These are phyloP conservation scores for Schizopygopsis malacanthus DNA, from an alignment of 2,797 vertebrate genomes.

Conservation along the genomic window DNA sequence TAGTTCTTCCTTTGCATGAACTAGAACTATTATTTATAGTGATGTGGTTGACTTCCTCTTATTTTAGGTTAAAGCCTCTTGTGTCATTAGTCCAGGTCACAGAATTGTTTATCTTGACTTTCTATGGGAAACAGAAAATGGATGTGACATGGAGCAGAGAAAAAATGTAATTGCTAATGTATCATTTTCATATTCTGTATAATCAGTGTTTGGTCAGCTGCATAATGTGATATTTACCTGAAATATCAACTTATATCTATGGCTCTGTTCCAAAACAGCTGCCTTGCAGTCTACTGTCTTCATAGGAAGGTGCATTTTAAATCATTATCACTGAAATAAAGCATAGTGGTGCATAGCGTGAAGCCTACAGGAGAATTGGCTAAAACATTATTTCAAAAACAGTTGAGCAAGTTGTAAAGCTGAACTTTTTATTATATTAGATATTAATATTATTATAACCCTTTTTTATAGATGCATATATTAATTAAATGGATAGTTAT, in stretches of 20 bases:
- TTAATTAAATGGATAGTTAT: background rate
- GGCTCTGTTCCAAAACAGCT: background rate
- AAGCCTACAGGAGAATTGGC: background rate
- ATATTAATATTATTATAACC: background rate
- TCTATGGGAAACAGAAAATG: background rate
- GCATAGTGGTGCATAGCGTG: background rate
- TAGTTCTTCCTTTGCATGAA: background rate
- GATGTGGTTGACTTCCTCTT: background rate
- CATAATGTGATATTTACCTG: background rate
- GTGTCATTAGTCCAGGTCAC: conserved; percentile 8
- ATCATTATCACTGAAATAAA: background rate
- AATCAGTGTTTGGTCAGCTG: background rate
- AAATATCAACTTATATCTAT: background rate
- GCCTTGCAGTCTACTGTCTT: background rate
- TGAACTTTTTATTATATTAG: background rate
- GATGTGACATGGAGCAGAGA: background rate
- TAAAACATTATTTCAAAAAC: background rate
- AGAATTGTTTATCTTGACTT: background rate
- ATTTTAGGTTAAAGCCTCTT: background rate
- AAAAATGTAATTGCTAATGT: background rate
- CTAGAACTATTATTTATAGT: background rate
- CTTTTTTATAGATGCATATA: background rate
- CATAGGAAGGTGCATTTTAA: background rate
- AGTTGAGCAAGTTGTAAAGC: background rate
- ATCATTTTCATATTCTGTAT: conserved; percentile 1